Percentiles rank a stretch among this genome's conserved stretches.
phyloP scores from a whole-genome alignment of 2,113 vertebrate genomes.

The Dolichallabes microphthalmus region DNA sequence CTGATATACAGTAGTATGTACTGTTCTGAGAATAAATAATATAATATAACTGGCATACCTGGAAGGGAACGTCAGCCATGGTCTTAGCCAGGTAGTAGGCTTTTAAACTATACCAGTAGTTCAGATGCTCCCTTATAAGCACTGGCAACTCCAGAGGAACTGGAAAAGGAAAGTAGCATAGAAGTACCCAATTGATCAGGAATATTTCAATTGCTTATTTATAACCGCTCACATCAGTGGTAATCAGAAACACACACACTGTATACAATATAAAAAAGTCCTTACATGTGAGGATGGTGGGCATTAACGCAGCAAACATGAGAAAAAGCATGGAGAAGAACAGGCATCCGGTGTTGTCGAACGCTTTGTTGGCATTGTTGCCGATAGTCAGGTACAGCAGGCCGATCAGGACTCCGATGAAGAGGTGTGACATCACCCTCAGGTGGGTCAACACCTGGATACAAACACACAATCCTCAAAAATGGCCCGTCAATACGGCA shows the following conservation, averaged over 20 bases:
- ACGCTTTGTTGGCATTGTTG: slow-evolving; percentile 94
- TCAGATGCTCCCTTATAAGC: slow-evolving; percentile 93
- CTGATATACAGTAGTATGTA: neutral
- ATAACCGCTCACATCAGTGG: neutral
- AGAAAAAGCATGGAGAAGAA: slow-evolving; percentile 99
- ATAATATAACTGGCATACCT: slow-evolving; percentile 74
- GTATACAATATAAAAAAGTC: neutral
- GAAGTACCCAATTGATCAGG: neutral
- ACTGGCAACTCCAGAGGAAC: slow-evolving; percentile 96
- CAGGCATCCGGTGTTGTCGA: slow-evolving; percentile 98
- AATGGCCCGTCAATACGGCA: too few relatives aligned
- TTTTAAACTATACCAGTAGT: slow-evolving; percentile 99
- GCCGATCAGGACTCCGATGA: slow-evolving; percentile 91
- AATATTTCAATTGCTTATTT: neutral
- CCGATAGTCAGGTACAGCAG: slow-evolving; percentile 96
- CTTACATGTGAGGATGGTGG: slow-evolving; percentile 96
- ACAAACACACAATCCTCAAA: neutral
- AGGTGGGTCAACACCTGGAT: slow-evolving; percentile 92
- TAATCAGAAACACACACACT: neutral
- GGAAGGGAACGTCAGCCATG: slow-evolving; percentile 94
- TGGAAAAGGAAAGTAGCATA: slow-evolving; percentile 55
- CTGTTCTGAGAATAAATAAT: neutral
- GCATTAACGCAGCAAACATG: slow-evolving; percentile 97
- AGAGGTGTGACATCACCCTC: slow-evolving; percentile 91
- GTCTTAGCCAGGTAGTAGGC: slow-evolving; percentile 97